Evolutionary conservation across 2,113 vertebrate genomes (phyloP), one percentile per base, ranked within the genome.

Genomic region (Pseudonaja textilis): DNA sequence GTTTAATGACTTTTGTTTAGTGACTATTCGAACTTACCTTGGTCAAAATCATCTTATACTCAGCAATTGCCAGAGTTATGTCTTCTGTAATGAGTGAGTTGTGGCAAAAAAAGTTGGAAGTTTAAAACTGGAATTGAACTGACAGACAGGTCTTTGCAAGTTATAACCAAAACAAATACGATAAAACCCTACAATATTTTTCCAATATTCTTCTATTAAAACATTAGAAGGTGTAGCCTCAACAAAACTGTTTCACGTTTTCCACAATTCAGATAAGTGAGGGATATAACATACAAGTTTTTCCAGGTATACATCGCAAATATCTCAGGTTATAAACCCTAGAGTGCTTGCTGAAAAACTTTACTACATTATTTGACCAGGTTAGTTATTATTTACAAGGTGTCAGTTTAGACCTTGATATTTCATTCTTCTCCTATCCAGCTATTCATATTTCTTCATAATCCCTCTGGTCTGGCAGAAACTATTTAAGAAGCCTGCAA

Each of bases 311-410:
- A 18, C 0, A 10, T 42, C 23, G 16, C 3, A 52, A 42, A 54
- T 55, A 61, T 88, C n/a, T 88, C 86, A 26, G 45, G 47, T 52
- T 59, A 42, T 25, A 34, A 88, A 42, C 39, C n/a, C n/a, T 29
- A 64, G 57, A 18, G 16, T 54, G 23, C 47, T 47, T 54, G 45
- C 6, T 18, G 86, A 7, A 86, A 54, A 91, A 47, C 90, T 95
- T 91, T 74, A 85, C n/a, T 74, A 26, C 56, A 89, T 55, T 87
- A 34, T 89, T 11, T 89, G 57, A 94, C 42, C 86, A 94, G 61
- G 90, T 92, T 86, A 88, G 89, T 91, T 94, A 92, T 96, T 94
- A 95, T 86, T 81, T 91, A 92, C 91, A 94, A 20, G 93, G 23
- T 47, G 57, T 85, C 91, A 59, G 85, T 42, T 91, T 89, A 3